Percentiles rank a stretch among this genome's conserved stretches.
These are phyloP conservation scores for Myzus persicae DNA, from an alignment of 1,140 invertebrate species.

Conservation along the genomic window DNA sequence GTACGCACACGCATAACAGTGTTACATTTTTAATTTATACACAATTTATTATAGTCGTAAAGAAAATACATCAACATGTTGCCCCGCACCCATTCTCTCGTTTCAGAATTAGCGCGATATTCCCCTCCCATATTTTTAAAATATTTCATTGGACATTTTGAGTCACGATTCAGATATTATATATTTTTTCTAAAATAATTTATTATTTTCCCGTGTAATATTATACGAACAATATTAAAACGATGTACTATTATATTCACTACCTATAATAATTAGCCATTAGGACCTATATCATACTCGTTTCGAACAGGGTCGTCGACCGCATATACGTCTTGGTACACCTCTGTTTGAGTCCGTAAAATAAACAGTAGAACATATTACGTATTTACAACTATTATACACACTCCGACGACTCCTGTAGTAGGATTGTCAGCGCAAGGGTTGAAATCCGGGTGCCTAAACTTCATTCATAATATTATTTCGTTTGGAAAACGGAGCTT, in stretches of 20 bases:
- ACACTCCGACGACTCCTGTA: background rate
- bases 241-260: no score
- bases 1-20: background rate
- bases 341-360: background rate
- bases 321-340: background rate
- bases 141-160: background rate
- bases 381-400: background rate
- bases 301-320: background rate
- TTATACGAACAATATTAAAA: no score
- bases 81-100: background rate
- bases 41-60: background rate
- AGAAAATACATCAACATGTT: background rate
- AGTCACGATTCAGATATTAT: background rate
- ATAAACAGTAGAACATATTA: background rate
- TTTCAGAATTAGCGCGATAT: background rate
- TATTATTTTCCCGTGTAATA: no score
- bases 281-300: background rate
- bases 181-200: no score
- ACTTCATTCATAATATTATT: background rate
- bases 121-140: background rate
- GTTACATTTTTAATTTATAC: background rate
- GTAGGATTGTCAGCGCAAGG: no score
- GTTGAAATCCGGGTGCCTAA: background rate
- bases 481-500: background rate
- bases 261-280: no score